phyloP scores from a whole-genome alignment of 2,888 invertebrate species.

The Pseudolycoriella hygida region DNA sequence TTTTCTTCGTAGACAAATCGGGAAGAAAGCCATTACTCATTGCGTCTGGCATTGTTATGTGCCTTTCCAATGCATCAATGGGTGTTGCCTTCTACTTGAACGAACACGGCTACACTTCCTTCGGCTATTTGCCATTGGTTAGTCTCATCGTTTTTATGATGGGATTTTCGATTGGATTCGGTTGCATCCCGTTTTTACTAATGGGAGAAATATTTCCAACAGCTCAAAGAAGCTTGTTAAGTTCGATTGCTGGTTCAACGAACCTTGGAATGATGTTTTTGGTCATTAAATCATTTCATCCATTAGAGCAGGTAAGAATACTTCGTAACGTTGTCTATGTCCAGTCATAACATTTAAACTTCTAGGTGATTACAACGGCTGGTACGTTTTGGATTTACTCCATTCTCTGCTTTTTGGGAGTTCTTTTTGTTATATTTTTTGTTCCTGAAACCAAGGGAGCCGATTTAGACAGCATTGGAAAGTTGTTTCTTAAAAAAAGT shows the following conservation, averaged over 20 bases:
- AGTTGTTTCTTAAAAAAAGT: conserved; percentile 11
- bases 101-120: conserved; percentile 25
- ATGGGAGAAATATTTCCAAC: conserved; percentile 43
- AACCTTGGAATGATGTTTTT: conserved; percentile 37
- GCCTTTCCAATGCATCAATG: conserved; percentile 33
- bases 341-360: too few species aligned
- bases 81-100: conserved; percentile 36
- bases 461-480: conserved; percentile 44
- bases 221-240: conserved; percentile 34
- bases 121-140: conserved; percentile 33
- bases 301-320: conserved; percentile 29
- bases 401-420: conserved; percentile 31
- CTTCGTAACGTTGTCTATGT: too few species aligned
- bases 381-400: conserved; percentile 40
- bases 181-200: conserved; percentile 42
- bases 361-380: conserved; percentile 29
- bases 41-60: conserved; percentile 36
- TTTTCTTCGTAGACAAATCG: conserved; percentile 37
- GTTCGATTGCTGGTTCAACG: conserved; percentile 36
- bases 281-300: conserved; percentile 37
- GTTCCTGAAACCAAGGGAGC: conserved; percentile 55
- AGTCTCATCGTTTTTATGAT: conserved; percentile 39
- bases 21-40: conserved; percentile 42
- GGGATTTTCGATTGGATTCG: conserved; percentile 42
- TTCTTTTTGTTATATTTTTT: conserved; percentile 33